Conservation (phyloP, 2,113 vertebrate genomes). For the Gambusia affinis region DNA sequence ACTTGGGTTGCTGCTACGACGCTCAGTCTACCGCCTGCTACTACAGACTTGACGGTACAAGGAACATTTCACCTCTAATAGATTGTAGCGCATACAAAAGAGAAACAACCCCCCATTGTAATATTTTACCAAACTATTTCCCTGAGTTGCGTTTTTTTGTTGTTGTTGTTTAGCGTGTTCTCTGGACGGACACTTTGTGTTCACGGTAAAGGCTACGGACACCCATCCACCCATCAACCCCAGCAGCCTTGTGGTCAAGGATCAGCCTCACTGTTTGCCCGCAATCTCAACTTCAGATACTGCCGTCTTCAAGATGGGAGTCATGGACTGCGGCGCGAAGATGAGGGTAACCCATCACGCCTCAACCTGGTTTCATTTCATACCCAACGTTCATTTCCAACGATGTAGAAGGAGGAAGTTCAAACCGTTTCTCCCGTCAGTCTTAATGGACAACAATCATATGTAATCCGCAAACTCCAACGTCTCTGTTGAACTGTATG, state of each 20-base stretch:
- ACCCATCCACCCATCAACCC: conserved; percentile 32
- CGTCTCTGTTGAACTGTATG: no score
- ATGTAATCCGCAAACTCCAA: no score
- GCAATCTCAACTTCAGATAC: conserved; percentile 43
- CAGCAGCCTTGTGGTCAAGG: conserved; percentile 55
- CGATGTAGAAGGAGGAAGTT: no score
- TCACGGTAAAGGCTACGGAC: conserved; percentile 60
- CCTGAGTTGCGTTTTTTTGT: neutral
- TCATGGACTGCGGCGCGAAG: conserved; percentile 67
- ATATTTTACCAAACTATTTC: neutral
- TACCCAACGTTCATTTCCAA: no score
- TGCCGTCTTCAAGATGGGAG: conserved; percentile 69
- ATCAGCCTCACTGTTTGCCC: conserved; percentile 63
- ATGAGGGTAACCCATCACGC: conserved; percentile 40
- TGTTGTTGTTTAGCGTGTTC: conserved; percentile 64
- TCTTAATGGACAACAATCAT: no score
- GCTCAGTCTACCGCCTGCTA: conserved; percentile 47
- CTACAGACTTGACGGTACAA: conserved; percentile 69
- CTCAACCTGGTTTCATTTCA: neutral
- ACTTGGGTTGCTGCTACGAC: conserved; percentile 71
- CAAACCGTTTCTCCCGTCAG: no score
- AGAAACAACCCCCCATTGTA: neutral
- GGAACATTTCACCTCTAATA: neutral
- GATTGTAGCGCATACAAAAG: neutral
- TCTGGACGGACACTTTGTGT: conserved; percentile 75